phyloP scores from a whole-genome alignment of 2,888 invertebrate species.

The Acanthacorydalis orientalis region DNA sequence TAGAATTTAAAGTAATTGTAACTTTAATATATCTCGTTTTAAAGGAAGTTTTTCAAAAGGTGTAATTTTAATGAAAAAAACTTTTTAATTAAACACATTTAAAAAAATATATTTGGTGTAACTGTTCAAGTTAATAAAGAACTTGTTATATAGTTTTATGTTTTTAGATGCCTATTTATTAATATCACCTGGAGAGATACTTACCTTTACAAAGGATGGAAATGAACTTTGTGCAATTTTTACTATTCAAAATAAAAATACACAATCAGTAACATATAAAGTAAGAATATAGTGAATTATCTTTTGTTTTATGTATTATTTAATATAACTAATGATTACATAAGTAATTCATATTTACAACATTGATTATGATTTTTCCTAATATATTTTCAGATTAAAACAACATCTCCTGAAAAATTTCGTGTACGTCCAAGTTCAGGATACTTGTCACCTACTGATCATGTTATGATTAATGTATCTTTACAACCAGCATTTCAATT shows the following conservation, averaged over 20 bases:
- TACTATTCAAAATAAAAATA: conserved; percentile 46
- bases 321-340: conserved; percentile 2
- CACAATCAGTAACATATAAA: conserved; percentile 43
- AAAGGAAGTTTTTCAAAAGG: no score
- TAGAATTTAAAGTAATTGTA: no score
- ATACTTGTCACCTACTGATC: conserved; percentile 43
- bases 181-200: conserved; percentile 48
- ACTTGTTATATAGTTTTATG: no score
- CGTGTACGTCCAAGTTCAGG: conserved; percentile 82
- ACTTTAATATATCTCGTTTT: no score
- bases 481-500: conserved; percentile 57
- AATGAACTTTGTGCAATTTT: conserved; percentile 51
- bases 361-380: not conserved
- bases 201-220: conserved; percentile 49
- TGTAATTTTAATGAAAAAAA: no score
- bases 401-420: conserved; percentile 91
- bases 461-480: conserved; percentile 49
- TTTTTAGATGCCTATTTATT: conserved; percentile 36
- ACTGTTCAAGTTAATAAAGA: no score
- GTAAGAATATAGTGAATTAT: conserved; percentile 23
- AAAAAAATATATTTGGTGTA: no score
- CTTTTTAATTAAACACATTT: no score
- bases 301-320: no score
- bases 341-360: conserved; percentile 1
- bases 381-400: conserved; percentile 60